Percentiles rank a stretch among this genome's conserved stretches.
Evolutionary conservation across 2,797 vertebrate genomes (phyloP).

Genomic region (Podargus strigoides): DNA sequence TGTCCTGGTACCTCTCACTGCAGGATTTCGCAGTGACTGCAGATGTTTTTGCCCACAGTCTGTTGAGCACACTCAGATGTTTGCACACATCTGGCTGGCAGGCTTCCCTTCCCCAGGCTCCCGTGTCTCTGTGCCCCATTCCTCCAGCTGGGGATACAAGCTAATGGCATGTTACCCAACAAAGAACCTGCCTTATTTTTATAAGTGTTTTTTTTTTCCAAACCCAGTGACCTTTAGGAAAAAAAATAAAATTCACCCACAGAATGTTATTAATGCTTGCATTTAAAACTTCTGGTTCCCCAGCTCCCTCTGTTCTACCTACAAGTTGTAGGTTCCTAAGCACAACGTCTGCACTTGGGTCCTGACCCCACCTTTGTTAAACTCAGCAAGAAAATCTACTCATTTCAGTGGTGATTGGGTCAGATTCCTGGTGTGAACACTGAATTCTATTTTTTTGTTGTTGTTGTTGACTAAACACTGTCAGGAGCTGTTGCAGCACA

Average conservation of each 20-base stretch:
- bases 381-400: not conserved
- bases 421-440: not conserved
- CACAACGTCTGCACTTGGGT: not conserved
- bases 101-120: not conserved
- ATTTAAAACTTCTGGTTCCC: not conserved
- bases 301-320: not conserved
- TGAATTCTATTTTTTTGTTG: not conserved
- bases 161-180: not conserved
- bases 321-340: not conserved
- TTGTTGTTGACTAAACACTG: not conserved
- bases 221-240: not conserved
- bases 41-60: not conserved
- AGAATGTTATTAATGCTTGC: not conserved
- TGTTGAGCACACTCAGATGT: fast-evolving
- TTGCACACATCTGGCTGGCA: not conserved
- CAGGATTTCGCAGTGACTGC: fast-evolving
- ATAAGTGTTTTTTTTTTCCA: not conserved
- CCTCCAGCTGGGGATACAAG: not conserved
- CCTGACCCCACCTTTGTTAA: not conserved
- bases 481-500: not conserved
- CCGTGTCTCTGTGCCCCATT: not conserved
- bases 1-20: not conserved
- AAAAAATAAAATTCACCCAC: not conserved
- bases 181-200: not conserved
- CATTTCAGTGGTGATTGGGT: not conserved